These are phyloP conservation scores for Tokudaia tokunoshimensis DNA, from an alignment of 2,797 vertebrate genomes.

Conservation along the genomic window DNA sequence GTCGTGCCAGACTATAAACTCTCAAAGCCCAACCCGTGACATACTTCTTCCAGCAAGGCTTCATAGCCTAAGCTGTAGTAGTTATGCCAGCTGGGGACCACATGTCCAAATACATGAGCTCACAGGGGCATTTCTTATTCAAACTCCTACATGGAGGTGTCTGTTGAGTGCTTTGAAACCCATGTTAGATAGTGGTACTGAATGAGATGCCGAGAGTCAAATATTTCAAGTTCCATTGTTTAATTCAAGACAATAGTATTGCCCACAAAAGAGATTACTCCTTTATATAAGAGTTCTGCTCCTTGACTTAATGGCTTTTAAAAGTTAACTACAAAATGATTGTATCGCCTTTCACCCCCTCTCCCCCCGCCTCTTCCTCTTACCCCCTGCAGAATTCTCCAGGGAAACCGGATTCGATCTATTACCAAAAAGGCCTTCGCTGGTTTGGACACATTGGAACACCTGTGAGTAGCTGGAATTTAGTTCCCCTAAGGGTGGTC, in stretches of 20 bases:
- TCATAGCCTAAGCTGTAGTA: background rate
- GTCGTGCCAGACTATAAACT: too few relatives aligned
- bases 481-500: conserved; percentile 25
- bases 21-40: background rate
- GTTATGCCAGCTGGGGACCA: background rate
- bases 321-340: conserved; percentile 59
- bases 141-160: background rate
- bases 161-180: background rate
- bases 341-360: background rate
- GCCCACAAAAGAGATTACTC: conserved; percentile 1
- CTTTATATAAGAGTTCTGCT: background rate
- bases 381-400: conserved; percentile 90
- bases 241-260: background rate
- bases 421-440: conserved; percentile 98
- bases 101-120: background rate
- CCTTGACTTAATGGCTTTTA: conserved; percentile 35
- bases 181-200: background rate
- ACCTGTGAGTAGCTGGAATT: conserved; percentile 93
- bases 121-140: too few relatives aligned
- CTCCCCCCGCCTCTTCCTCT: too few relatives aligned
- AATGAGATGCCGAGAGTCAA: background rate
- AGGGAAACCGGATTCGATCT: conserved; percentile 96
- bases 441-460: conserved; percentile 96
- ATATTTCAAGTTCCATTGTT: conserved; percentile 38
- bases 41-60: background rate